phyloP scores from a whole-genome alignment of 2,888 invertebrate species.

The Ceriagrion tenellum region DNA sequence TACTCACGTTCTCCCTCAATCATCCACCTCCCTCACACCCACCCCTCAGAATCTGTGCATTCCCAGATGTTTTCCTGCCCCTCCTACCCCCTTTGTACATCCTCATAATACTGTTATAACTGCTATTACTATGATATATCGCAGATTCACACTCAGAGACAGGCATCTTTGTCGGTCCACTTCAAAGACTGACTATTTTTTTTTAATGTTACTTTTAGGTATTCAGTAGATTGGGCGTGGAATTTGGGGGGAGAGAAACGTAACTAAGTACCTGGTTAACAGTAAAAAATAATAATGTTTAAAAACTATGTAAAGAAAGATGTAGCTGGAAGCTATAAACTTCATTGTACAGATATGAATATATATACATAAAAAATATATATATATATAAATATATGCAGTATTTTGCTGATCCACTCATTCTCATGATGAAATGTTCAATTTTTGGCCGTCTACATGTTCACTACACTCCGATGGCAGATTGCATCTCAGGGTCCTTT shows the following conservation, averaged over 20 bases:
- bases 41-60: neutral
- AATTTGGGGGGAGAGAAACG: constrained; percentile 68
- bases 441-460: constrained; percentile 62
- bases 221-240: constrained; percentile 62
- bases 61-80: neutral
- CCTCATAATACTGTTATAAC: neutral
- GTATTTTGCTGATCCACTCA: constrained; percentile 65
- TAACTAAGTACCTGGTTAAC: constrained; percentile 71
- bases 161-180: constrained; percentile 57
- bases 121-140: constrained; percentile 28
- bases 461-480: constrained; percentile 62
- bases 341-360: constrained; percentile 62
- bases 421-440: constrained; percentile 65
- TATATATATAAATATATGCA: constrained; percentile 44
- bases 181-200: constrained; percentile 62
- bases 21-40: constrained; percentile 8
- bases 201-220: constrained; percentile 53
- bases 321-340: constrained; percentile 67
- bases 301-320: constrained; percentile 70
- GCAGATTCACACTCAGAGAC: constrained; percentile 56
- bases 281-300: constrained; percentile 70
- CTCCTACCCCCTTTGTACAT: neutral
- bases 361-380: constrained; percentile 18
- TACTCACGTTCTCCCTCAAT: neutral
- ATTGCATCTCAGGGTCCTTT: constrained; percentile 66